Evolutionary conservation across 30 jellyfish, hydroid and myxozoan species (phyloP).

Genomic region (Aurelia aurita): DNA sequence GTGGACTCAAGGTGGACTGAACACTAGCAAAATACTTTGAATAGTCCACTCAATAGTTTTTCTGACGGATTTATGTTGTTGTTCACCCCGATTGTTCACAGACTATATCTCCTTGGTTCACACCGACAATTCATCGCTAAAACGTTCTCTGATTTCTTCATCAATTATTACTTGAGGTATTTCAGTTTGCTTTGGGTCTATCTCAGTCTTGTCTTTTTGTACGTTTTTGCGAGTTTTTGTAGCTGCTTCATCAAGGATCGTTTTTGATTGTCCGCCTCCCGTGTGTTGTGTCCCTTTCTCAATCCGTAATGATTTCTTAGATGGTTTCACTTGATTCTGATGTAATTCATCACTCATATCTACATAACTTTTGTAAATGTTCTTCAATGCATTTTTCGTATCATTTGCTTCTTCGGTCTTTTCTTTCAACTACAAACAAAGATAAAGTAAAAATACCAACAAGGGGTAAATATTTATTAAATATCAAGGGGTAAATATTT

Average conservation of each 20-base stretch:
- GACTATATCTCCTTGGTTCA: neutral
- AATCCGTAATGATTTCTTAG: neutral
- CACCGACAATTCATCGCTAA: slow-evolving; percentile 61
- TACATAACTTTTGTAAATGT: slow-evolving; percentile 22
- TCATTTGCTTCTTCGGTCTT: slow-evolving; percentile 48
- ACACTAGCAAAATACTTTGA: too few species aligned
- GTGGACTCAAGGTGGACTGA: too few species aligned
- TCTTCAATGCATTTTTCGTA: slow-evolving; percentile 43
- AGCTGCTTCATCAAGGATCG: slow-evolving; percentile 24
- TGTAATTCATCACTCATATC: neutral
- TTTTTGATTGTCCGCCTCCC: slow-evolving; percentile 9
- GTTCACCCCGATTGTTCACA: slow-evolving; percentile 37
- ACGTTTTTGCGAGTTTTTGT: slow-evolving; percentile 19
- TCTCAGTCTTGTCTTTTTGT: slow-evolving; percentile 6
- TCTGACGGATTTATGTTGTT: too few species aligned
- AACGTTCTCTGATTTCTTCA: slow-evolving; percentile 25
- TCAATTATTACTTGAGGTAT: neutral
- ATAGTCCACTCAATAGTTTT: too few species aligned
- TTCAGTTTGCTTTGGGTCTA: slow-evolving; percentile 8
- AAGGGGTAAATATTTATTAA: too few species aligned
- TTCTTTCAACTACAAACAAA: slow-evolving; percentile 38
- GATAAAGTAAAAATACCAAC: too few species aligned
- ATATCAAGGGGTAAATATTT: too few species aligned
- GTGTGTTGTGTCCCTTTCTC: neutral
- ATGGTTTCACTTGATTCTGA: neutral